Evolutionary conservation across 1,140 invertebrate species (phyloP).

Genomic region (Neocloeon triangulifer): DNA sequence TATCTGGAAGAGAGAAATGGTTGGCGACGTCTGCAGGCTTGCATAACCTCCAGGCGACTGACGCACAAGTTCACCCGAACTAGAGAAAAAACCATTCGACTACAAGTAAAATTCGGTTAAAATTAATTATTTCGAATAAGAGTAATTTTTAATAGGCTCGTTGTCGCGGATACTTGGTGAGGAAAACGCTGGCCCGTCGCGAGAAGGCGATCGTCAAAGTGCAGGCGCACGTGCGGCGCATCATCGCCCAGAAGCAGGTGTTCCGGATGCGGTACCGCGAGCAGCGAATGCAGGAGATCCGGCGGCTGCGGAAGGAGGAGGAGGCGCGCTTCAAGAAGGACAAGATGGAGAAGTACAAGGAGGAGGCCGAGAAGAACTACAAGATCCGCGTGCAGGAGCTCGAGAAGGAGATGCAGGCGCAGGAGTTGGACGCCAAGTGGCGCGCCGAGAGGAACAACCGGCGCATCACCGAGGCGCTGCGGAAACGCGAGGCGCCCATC

Average conservation of each 20-base stretch:
- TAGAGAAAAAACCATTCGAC: conserved; percentile 36
- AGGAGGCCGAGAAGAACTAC: conserved; percentile 43
- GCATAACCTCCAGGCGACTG: conserved; percentile 50
- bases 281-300: conserved; percentile 22
- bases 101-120: conserved; percentile 20
- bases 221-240: conserved; percentile 27
- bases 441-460: conserved; percentile 14
- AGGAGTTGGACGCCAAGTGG: no score
- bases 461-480: conserved; percentile 15
- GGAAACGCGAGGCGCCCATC: conserved; percentile 29
- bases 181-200: conserved; percentile 14
- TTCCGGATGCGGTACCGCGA: conserved; percentile 16
- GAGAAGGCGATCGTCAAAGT: conserved; percentile 23
- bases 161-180: conserved; percentile 47
- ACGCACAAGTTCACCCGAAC: conserved; percentile 48
- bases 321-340: conserved; percentile 33
- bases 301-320: conserved; percentile 30
- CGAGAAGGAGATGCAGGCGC: no score
- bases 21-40: conserved; percentile 65
- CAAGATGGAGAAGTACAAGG: conserved; percentile 36
- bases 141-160: conserved; percentile 29
- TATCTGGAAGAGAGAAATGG: conserved; percentile 51
- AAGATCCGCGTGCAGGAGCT: conserved; percentile 35
- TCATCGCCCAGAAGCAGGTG: conserved; percentile 21
- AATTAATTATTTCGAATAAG: conserved; percentile 1